These are phyloP conservation scores for Beris chalybata DNA, from an alignment of 2,888 invertebrate species.

Conservation along the genomic window DNA sequence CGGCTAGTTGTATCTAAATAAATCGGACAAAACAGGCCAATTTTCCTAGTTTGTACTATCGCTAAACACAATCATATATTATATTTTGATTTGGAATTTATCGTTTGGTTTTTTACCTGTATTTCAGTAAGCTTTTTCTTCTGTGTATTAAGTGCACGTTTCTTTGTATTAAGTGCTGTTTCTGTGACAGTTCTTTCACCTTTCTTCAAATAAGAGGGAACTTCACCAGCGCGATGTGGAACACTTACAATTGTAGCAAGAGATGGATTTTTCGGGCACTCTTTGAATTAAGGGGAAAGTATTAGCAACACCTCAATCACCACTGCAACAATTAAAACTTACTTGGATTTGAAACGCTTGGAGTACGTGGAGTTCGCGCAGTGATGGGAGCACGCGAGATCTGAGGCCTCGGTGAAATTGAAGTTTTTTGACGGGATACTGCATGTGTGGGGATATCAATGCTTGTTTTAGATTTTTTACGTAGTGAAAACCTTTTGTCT, in stretches of 20 bases:
- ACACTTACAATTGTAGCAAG: background rate
- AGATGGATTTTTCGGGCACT: constrained; percentile 15
- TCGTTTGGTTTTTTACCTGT: background rate
- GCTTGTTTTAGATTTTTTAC: constrained; percentile 34
- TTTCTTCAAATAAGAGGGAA: constrained; percentile 32
- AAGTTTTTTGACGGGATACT: constrained; percentile 19
- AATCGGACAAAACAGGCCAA: too few species aligned
- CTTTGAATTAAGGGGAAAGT: background rate
- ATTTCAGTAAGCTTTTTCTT: constrained; percentile 28
- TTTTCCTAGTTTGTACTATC: too few species aligned
- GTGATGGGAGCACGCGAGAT: background rate
- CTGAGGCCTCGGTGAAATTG: constrained; percentile 5
- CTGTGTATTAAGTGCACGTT: constrained; percentile 23
- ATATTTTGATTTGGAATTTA: too few species aligned
- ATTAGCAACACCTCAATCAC: background rate
- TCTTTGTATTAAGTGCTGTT: constrained; percentile 16
- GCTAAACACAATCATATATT: too few species aligned
- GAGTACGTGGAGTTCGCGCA: background rate
- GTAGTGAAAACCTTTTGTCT: constrained; percentile 30
- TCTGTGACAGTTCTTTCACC: constrained; percentile 9
- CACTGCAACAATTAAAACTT: background rate
- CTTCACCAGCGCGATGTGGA: constrained; percentile 28
- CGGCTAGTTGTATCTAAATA: too few species aligned
- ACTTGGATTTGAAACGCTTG: constrained; percentile 13
- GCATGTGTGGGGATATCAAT: constrained; percentile 11